Evolutionary conservation across 37 sponge, comb jelly and placozoan species (phyloP).

Genomic region (Tethya wilhelma): DNA sequence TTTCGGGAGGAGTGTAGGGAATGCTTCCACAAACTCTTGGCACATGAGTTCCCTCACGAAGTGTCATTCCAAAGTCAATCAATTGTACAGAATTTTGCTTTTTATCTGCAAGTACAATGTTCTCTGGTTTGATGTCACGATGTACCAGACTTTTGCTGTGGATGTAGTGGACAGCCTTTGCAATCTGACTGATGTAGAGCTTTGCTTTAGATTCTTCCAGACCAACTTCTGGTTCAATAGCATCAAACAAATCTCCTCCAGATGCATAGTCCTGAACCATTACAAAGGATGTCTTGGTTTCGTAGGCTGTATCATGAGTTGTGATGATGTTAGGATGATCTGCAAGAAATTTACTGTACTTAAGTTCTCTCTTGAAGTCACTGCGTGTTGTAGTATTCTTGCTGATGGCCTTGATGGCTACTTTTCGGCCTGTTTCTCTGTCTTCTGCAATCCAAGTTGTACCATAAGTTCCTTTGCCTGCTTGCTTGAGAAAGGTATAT

Average conservation of each 20-base stretch:
- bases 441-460: constrained; percentile 91
- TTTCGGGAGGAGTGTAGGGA: constrained; percentile 96
- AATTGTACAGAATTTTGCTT: constrained; percentile 62
- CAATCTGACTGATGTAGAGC: constrained; percentile 72
- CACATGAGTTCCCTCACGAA: constrained; percentile 83
- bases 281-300: constrained; percentile 87
- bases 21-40: constrained; percentile 91
- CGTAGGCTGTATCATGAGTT: constrained; percentile 85
- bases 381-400: constrained; percentile 64
- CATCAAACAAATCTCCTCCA: constrained; percentile 96
- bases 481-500: constrained; percentile 75
- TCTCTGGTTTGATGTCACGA: constrained; percentile 95
- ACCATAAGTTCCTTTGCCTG: constrained; percentile 91
- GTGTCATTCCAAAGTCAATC: constrained; percentile 98
- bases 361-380: constrained; percentile 89
- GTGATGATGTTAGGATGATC: constrained; percentile 84
- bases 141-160: constrained; percentile 90
- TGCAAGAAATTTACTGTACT: constrained; percentile 73
- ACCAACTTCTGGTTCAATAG: constrained; percentile 91
- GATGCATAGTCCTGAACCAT: constrained; percentile 89
- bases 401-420: constrained; percentile 87
- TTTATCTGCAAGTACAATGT: constrained; percentile 82
- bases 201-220: constrained; percentile 71
- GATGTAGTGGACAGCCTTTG: constrained; percentile 86
- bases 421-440: constrained; percentile 49